Conservation (phyloP, 1,140 invertebrate genomes). For the Chironomus tepperi region DNA sequence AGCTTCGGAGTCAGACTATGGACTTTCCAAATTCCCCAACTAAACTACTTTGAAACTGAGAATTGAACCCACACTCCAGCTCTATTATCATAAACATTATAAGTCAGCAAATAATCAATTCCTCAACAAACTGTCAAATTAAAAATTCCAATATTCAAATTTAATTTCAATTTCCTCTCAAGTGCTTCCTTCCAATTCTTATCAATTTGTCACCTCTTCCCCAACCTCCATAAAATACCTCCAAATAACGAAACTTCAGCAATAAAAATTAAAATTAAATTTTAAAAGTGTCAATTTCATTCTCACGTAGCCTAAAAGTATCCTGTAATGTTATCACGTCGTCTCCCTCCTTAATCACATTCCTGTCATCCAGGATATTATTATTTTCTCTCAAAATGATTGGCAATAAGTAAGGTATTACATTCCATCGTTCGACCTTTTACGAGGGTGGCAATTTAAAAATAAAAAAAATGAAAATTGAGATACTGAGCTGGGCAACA, state of each 20-base stretch:
- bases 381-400: constrained; percentile 4
- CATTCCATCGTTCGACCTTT: not conserved
- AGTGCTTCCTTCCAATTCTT: too few relatives aligned
- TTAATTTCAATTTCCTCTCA: too few relatives aligned
- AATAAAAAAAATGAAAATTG: not conserved
- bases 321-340: not conserved
- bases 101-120: too few relatives aligned
- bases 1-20: too few relatives aligned
- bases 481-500: not conserved
- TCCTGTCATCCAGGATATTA: constrained; percentile 20
- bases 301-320: not conserved
- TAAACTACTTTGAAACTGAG: too few relatives aligned
- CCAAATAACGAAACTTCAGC: not conserved
- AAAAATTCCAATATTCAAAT: too few relatives aligned
- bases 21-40: too few relatives aligned
- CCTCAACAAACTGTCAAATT: too few relatives aligned
- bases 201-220: too few relatives aligned
- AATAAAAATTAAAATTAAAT: not conserved
- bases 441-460: not conserved
- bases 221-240: too few relatives aligned
- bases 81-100: too few relatives aligned
- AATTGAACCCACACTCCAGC: too few relatives aligned
- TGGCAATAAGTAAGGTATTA: not conserved
- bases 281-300: constrained; percentile 14
- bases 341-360: not conserved